Evolutionary conservation across 2,888 invertebrate genomes (phyloP).

Genomic region (Choristoneura rosaceana): DNA sequence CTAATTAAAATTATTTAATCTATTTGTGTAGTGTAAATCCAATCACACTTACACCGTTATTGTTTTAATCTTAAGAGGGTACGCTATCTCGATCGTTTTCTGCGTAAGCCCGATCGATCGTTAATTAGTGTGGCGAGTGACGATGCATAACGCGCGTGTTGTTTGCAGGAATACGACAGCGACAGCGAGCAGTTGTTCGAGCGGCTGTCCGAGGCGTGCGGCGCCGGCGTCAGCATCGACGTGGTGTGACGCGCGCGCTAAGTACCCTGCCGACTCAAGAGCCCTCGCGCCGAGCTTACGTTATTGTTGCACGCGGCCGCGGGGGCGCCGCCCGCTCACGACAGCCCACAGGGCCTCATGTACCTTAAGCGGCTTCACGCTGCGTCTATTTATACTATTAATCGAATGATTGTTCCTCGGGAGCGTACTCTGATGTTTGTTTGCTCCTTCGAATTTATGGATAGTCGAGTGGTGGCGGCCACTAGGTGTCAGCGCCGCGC

Average conservation of each 20-base stretch:
- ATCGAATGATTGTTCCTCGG: slow-evolving; percentile 2
- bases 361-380: not conserved
- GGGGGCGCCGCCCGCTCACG: slow-evolving; percentile 11
- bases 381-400: not conserved
- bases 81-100: not conserved
- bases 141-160: not conserved
- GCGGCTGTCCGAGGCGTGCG: slow-evolving; percentile 26
- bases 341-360: slow-evolving; percentile 11
- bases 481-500: not conserved
- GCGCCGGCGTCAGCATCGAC: slow-evolving; percentile 21
- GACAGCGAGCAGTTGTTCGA: slow-evolving; percentile 42
- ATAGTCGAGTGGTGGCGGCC: slow-evolving; percentile 8
- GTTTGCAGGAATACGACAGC: slow-evolving; percentile 44
- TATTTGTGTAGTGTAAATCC: too few relatives aligned
- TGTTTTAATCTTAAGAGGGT: not conserved
- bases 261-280: slow-evolving; percentile 65
- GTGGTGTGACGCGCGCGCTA: slow-evolving; percentile 22
- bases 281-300: slow-evolving; percentile 19
- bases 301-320: slow-evolving; percentile 29
- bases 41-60: not conserved
- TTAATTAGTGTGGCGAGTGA: not conserved
- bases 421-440: slow-evolving; percentile 2
- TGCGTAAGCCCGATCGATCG: not conserved
- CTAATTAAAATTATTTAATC: too few relatives aligned
- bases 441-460: not conserved